Conservation (phyloP, 2,113 vertebrate species). For the Chlorodrepanis virens region DNA sequence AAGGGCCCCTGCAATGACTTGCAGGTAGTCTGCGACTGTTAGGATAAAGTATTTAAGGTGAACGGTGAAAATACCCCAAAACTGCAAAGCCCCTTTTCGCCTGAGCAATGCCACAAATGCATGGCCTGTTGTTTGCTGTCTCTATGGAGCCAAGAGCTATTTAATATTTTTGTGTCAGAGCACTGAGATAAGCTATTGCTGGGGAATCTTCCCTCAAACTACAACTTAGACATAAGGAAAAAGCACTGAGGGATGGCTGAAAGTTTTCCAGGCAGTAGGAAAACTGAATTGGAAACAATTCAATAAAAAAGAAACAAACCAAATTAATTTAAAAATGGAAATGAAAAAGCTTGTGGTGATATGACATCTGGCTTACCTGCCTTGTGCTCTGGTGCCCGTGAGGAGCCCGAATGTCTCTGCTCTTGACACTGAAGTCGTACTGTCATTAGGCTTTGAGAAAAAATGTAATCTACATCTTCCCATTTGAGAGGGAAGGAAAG, state of each 20-base stretch:
- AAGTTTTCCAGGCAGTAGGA: neutral
- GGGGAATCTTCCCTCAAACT: neutral
- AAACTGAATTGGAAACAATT: neutral
- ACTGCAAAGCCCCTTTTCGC: neutral
- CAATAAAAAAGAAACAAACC: neutral
- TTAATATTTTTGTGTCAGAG: neutral
- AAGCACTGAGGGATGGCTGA: neutral
- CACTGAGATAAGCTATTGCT: neutral
- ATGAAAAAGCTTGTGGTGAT: neutral
- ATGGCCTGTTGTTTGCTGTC: neutral
- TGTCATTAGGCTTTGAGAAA: neutral
- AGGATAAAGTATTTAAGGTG: too few relatives aligned
- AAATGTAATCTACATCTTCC: neutral
- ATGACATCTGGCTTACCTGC: neutral
- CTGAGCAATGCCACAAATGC: neutral
- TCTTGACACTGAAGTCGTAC: neutral
- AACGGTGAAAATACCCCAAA: neutral
- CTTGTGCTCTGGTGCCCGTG: too few relatives aligned
- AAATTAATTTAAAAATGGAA: neutral
- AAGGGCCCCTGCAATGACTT: neutral
- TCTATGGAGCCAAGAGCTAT: neutral
- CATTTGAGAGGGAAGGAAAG: neutral
- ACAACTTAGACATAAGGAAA: fast-evolving
- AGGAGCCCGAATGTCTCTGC: fast-evolving
- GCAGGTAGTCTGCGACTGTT: too few relatives aligned